These are phyloP conservation scores for Lagopus leucura DNA, from an alignment of 2,113 vertebrate species.

Conservation along the genomic window DNA sequence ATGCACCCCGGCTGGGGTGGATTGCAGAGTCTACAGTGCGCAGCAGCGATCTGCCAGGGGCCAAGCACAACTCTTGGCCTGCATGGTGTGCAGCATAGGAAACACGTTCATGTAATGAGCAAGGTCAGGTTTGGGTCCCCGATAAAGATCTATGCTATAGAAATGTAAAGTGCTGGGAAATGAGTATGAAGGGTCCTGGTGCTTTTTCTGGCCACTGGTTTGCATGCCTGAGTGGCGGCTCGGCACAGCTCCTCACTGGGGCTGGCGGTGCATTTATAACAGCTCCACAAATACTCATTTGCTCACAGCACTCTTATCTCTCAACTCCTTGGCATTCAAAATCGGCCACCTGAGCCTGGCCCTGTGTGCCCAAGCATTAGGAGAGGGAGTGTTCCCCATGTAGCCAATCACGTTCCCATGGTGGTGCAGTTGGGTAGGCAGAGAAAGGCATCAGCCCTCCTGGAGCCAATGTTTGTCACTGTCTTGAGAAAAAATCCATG, in stretches of 20 bases:
- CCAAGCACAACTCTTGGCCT: rapidly evolving
- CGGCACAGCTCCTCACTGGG: rapidly evolving
- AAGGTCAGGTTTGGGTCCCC: not conserved
- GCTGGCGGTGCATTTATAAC: not conserved
- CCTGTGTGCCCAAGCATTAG: not conserved
- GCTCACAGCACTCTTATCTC: not conserved
- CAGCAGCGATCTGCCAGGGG: not conserved
- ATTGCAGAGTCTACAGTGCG: not conserved
- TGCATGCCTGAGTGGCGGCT: not conserved
- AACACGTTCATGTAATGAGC: rapidly evolving
- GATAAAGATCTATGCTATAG: rapidly evolving
- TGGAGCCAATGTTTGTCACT: not conserved
- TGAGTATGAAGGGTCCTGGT: not conserved
- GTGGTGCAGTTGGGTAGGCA: rapidly evolving
- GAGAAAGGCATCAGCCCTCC: not conserved
- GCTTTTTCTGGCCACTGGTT: not conserved
- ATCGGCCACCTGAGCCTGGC: not conserved
- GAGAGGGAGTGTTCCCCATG: not conserved
- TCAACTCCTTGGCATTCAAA: not conserved
- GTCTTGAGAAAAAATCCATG: not conserved
- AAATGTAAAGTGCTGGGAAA: not conserved
- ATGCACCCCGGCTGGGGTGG: not conserved
- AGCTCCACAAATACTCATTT: not conserved
- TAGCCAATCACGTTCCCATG: rapidly evolving
- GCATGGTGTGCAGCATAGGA: not conserved